A percentile compares a stretch with the other conserved stretches of the same genome.
Conservation (phyloP, 2,113 vertebrate species). For the Leuciscus idus region DNA sequence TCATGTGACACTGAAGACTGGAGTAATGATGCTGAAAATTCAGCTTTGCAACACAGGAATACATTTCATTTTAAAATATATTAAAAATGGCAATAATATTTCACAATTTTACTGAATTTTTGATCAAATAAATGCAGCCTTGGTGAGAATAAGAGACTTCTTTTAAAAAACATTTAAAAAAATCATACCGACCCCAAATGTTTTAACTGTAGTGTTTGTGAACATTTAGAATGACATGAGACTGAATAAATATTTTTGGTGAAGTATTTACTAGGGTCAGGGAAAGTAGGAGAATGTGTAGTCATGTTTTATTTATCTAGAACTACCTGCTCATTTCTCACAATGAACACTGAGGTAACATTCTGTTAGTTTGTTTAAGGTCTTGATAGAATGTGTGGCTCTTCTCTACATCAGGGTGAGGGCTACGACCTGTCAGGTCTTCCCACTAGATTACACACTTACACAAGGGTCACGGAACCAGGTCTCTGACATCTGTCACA, state of each 20-base stretch:
- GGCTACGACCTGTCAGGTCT: slow-evolving; percentile 77
- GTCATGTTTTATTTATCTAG: not conserved
- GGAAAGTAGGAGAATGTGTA: not conserved
- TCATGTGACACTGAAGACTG: not conserved
- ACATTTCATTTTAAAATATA: not conserved
- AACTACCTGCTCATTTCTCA: not conserved
- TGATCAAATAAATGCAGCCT: not conserved
- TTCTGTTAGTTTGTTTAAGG: slow-evolving; percentile 14
- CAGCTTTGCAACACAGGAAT: not conserved
- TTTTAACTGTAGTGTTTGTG: not conserved
- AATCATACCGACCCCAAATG: not conserved
- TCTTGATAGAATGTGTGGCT: slow-evolving; percentile 60
- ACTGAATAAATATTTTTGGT: not conserved
- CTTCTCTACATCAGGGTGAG: slow-evolving; percentile 81
- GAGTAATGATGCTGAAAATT: not conserved
- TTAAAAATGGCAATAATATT: too few species aligned
- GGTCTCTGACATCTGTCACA: slow-evolving; percentile 63
- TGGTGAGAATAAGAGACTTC: not conserved
- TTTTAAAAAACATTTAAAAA: not conserved
- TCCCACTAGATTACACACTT: slow-evolving; percentile 62
- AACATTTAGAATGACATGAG: too few species aligned
- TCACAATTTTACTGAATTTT: not conserved
- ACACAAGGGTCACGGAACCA: slow-evolving; percentile 70
- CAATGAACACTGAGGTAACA: not conserved
- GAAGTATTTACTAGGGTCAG: not conserved